Evolutionary conservation across 2,888 invertebrate genomes (phyloP).

Genomic region (Keiferia lycopersicella): DNA sequence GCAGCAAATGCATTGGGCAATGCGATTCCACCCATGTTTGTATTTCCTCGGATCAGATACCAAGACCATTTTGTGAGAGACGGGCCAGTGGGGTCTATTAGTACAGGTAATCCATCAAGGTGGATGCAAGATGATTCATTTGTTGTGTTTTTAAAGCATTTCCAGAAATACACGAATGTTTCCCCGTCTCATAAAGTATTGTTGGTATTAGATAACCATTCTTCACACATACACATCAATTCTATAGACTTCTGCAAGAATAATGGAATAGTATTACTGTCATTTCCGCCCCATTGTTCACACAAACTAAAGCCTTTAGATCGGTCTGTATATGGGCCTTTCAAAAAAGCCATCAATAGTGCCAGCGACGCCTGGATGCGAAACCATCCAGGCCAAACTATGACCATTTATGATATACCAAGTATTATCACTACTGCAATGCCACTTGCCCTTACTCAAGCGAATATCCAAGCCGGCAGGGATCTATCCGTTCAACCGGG

Average conservation of each 20-base stretch:
- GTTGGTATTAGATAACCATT: neutral
- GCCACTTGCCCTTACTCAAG: slow-evolving; percentile 35
- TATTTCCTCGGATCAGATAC: slow-evolving; percentile 40
- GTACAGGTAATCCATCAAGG: slow-evolving; percentile 41
- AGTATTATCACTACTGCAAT: slow-evolving; percentile 35
- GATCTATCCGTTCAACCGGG: slow-evolving; percentile 38
- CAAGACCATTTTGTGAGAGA: slow-evolving; percentile 39
- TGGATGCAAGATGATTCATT: slow-evolving; percentile 38
- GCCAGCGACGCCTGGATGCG: slow-evolving; percentile 43
- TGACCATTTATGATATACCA: slow-evolving; percentile 47
- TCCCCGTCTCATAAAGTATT: slow-evolving; percentile 12
- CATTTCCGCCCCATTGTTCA: slow-evolving; percentile 53
- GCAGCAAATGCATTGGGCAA: slow-evolving; percentile 40
- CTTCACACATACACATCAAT: no score
- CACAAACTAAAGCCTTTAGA: slow-evolving; percentile 49
- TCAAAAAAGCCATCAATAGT: slow-evolving; percentile 41
- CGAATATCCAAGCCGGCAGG: slow-evolving; percentile 37
- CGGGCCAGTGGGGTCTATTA: slow-evolving; percentile 38
- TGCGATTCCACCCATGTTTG: slow-evolving; percentile 42
- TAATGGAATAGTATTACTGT: slow-evolving; percentile 46
- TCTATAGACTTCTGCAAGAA: no score
- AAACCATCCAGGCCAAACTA: slow-evolving; percentile 41
- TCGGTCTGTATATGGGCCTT: slow-evolving; percentile 39
- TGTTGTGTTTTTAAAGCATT: no score
- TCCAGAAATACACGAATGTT: slow-evolving; percentile 31